Conservation (phyloP, 2,113 vertebrate species). For the Prochilodus magdalenae region DNA sequence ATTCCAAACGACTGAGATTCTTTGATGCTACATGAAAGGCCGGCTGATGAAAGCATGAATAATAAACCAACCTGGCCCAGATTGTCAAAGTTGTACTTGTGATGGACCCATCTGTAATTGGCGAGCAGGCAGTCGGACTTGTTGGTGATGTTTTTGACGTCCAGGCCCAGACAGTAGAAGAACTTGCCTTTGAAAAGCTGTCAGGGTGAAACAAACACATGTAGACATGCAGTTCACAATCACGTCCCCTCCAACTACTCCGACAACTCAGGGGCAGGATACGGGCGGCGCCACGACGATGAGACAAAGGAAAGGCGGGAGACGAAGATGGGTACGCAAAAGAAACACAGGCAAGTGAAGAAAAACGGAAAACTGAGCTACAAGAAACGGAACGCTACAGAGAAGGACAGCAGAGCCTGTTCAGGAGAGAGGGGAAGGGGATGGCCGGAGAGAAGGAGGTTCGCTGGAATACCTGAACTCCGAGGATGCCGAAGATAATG, state of each 20-base stretch:
- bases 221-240: slow-evolving; percentile 10
- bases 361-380: slow-evolving; percentile 6
- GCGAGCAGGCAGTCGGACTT: slow-evolving; percentile 91
- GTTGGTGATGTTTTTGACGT: slow-evolving; percentile 97
- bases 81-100: slow-evolving; percentile 99
- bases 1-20: neutral
- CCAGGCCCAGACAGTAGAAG: slow-evolving; percentile 92
- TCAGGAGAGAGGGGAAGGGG: neutral
- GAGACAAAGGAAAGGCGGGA: neutral
- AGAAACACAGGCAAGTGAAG: neutral
- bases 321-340: neutral
- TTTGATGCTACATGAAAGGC: slow-evolving; percentile 1
- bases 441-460: neutral
- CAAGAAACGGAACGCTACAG: slow-evolving; percentile 3
- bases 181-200: slow-evolving; percentile 99
- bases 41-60: neutral
- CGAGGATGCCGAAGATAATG: slow-evolving; percentile 97
- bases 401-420: neutral
- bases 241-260: neutral
- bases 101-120: slow-evolving; percentile 98
- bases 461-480: slow-evolving; percentile 87
- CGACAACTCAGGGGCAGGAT: neutral
- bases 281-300: too few species aligned
- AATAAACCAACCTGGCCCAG: slow-evolving; percentile 88
- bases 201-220: slow-evolving; percentile 40